A percentile compares a stretch with the other conserved stretches of the same genome.
Conservation (phyloP, 2,113 vertebrate genomes). For the Nothoprocta perdicaria region DNA sequence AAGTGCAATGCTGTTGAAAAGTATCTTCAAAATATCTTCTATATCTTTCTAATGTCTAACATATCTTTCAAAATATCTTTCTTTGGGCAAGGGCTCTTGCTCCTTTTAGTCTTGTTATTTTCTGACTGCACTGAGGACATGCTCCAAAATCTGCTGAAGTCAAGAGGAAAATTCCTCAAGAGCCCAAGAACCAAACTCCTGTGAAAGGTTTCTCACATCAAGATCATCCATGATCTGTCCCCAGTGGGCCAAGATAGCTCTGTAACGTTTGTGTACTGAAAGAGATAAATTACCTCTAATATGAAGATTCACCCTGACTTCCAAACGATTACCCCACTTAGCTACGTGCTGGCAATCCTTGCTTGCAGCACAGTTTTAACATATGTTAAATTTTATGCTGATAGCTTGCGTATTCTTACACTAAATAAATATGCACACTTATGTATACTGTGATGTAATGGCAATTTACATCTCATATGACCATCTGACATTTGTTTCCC, state of each 20-base stretch:
- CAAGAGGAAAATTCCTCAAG: neutral
- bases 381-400: conserved; percentile 6
- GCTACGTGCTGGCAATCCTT: neutral
- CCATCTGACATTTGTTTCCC: conserved; percentile 29
- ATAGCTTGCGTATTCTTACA: neutral
- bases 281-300: neutral
- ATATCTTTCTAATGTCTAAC: no score
- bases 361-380: conserved; percentile 13
- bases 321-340: neutral
- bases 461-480: neutral
- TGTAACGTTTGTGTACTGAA: neutral
- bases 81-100: neutral
- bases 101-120: neutral
- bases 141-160: neutral
- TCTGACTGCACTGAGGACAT: neutral
- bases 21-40: neutral
- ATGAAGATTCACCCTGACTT: conserved; percentile 2
- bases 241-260: neutral
- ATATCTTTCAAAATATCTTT: neutral
- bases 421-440: conserved; percentile 16
- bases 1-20: neutral
- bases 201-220: neutral
- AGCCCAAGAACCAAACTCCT: neutral
- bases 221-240: neutral
- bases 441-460: neutral